Conservation (phyloP, 1,140 invertebrate genomes). For the Ridgeia piscesae region DNA sequence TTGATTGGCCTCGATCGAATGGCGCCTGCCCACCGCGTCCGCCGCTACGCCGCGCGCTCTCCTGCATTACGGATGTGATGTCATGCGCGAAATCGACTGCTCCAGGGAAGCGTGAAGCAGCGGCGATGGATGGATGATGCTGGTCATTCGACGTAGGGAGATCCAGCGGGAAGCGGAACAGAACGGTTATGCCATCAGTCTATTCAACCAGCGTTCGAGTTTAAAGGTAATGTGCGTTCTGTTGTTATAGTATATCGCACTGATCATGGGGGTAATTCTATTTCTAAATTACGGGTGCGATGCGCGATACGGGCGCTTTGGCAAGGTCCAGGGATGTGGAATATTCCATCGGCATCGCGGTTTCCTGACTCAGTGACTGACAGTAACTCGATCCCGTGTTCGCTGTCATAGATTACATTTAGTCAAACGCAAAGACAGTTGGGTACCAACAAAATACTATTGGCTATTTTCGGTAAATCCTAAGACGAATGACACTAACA, state of each 20-base stretch:
- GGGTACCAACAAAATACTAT: not conserved
- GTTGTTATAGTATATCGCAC: not conserved
- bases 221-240: not conserved
- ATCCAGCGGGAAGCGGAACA: not conserved
- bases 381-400: no score
- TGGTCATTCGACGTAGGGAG: not conserved
- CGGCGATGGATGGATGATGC: not conserved
- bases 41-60: not conserved
- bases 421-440: not conserved
- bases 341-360: not conserved
- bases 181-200: not conserved
- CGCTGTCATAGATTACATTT: no score
- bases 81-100: slow-evolving; percentile 3
- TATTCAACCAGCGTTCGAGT: not conserved
- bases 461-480: not conserved
- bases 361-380: no score
- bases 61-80: not conserved
- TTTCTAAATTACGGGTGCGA: not conserved
- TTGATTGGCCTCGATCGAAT: not conserved
- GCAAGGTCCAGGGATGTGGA: not conserved
- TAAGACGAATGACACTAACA: not conserved
- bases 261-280: not conserved
- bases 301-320: not conserved
- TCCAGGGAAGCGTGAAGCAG: not conserved
- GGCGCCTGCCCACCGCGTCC: not conserved